Conservation (phyloP, 2,888 invertebrate species). For the Tolmerus cingulatus region DNA sequence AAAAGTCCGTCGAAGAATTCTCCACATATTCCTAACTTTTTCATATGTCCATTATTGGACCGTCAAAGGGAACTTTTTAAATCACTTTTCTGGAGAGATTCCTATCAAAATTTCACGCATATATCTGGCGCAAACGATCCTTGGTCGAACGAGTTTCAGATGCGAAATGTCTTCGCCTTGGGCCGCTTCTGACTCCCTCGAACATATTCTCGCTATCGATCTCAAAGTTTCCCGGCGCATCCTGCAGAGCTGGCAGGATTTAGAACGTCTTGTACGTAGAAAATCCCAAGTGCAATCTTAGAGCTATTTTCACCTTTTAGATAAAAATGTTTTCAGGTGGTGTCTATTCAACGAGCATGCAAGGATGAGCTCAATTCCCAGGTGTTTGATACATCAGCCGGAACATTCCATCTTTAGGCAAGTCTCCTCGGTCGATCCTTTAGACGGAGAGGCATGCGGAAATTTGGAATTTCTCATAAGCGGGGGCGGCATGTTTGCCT, state of each 20-base stretch:
- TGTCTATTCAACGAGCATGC: not conserved
- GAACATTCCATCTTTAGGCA: not conserved
- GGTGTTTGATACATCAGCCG: not conserved
- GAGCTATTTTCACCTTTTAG: slow-evolving; percentile 8
- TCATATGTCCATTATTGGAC: not conserved
- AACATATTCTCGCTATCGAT: not conserved
- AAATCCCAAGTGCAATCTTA: slow-evolving; percentile 17
- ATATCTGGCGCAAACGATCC: not conserved
- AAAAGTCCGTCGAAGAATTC: not conserved
- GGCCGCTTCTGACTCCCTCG: too few relatives aligned
- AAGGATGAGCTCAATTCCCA: not conserved
- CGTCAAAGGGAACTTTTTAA: not conserved
- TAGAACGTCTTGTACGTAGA: not conserved
- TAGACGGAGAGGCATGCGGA: not conserved
- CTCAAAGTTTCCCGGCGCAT: not conserved
- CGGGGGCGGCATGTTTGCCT: not conserved
- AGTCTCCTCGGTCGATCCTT: not conserved
- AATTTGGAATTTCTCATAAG: not conserved
- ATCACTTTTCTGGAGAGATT: not conserved
- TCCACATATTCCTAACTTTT: not conserved
- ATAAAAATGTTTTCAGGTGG: not conserved
- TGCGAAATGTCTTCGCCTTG: not conserved
- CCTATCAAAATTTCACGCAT: not conserved
- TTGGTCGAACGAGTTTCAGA: not conserved
- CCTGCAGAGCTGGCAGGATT: not conserved